phyloP scores from a whole-genome alignment of 2,113 vertebrate species.

The Istiophorus platypterus region DNA sequence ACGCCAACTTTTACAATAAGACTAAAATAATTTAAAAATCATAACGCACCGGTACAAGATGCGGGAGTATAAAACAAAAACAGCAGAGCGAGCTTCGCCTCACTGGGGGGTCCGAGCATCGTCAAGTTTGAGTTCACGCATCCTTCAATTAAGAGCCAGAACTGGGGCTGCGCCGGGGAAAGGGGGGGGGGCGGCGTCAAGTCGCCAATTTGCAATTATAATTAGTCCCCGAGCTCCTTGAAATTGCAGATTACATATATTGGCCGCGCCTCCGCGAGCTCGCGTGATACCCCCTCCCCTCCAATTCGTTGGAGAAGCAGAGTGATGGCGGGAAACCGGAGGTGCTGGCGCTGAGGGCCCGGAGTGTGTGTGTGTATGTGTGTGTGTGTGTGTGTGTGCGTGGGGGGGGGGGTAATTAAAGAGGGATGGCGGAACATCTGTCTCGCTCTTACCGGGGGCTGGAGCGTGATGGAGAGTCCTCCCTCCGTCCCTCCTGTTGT shows the following conservation, averaged over 20 bases:
- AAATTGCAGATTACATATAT: conserved; percentile 60
- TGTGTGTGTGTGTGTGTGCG: no score
- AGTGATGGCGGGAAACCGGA: conserved; percentile 39
- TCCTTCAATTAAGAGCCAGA: conserved; percentile 53
- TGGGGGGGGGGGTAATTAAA: no score
- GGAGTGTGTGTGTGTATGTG: no score
- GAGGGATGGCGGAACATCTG: conserved; percentile 37
- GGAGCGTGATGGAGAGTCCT: conserved; percentile 1
- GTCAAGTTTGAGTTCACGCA: conserved; percentile 17
- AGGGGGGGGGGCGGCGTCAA: conserved; percentile 61
- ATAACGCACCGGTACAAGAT: neutral
- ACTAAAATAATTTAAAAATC: neutral
- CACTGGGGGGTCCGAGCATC: neutral
- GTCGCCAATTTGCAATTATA: conserved; percentile 65
- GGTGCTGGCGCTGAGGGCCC: conserved; percentile 2
- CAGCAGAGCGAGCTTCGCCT: neutral
- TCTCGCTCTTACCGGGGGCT: conserved; percentile 5
- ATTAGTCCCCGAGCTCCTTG: conserved; percentile 54
- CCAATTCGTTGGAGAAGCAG: conserved; percentile 52
- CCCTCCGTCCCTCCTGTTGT: no score
- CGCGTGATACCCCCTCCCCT: conserved; percentile 22
- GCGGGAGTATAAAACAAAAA: neutral
- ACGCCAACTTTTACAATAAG: neutral
- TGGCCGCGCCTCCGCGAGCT: conserved; percentile 29
- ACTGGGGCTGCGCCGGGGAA: conserved; percentile 37